phyloP scores from a whole-genome alignment of 2,113 vertebrate species.

The Neopipo cinnamomea region DNA sequence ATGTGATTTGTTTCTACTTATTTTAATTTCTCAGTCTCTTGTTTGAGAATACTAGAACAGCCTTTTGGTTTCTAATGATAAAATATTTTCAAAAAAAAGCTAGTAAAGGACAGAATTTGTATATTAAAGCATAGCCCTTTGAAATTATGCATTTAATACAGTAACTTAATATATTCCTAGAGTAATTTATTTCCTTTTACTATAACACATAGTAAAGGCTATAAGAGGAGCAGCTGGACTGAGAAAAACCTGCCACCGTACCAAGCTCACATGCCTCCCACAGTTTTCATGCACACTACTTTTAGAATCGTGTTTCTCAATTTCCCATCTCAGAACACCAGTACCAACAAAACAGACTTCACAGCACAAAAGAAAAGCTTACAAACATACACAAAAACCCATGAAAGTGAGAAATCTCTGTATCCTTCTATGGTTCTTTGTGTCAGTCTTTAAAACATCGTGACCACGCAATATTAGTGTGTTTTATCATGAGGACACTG shows the following conservation, averaged over 20 bases:
- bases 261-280: not conserved
- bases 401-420: not conserved
- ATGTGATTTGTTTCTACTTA: not conserved
- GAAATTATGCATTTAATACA: not conserved
- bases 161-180: not conserved
- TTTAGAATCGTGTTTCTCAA: not conserved
- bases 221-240: not conserved
- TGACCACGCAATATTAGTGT: not conserved
- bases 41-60: not conserved
- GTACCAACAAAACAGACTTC: not conserved
- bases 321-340: not conserved
- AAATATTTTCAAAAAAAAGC: not conserved
- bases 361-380: not conserved
- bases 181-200: not conserved
- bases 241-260: not conserved
- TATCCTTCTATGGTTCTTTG: not conserved
- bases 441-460: not conserved
- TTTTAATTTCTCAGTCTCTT: not conserved
- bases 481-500: not conserved
- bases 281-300: not conserved
- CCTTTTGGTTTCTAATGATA: not conserved
- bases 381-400: not conserved
- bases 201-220: not conserved
- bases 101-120: not conserved
- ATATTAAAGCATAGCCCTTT: not conserved